Evolutionary conservation across 2,888 invertebrate species (phyloP).

Genomic region (Drosophila histrio): DNA sequence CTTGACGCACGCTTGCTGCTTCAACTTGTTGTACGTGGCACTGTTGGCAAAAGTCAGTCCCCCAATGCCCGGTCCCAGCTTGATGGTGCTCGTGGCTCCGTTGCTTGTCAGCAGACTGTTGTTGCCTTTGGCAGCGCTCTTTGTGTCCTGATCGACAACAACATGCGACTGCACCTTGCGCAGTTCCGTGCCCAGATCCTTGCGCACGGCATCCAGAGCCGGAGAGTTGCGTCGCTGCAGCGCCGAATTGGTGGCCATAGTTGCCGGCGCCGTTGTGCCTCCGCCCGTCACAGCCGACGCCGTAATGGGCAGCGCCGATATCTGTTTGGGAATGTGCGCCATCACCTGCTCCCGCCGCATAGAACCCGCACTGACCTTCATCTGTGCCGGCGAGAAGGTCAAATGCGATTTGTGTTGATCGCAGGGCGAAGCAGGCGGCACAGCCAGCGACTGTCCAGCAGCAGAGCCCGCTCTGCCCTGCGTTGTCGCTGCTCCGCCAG

Average conservation of each 20-base stretch:
- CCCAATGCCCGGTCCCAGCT: slow-evolving; percentile 83
- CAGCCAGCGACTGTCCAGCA: slow-evolving; percentile 12
- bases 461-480: slow-evolving; percentile 35
- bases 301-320: slow-evolving; percentile 67
- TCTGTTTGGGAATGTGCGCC: slow-evolving; percentile 80
- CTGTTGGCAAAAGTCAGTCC: slow-evolving; percentile 84
- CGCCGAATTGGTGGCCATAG: slow-evolving; percentile 76
- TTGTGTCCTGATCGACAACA: slow-evolving; percentile 46
- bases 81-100: slow-evolving; percentile 81
- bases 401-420: slow-evolving; percentile 87
- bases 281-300: slow-evolving; percentile 65
- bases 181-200: slow-evolving; percentile 87
- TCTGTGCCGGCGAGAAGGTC: slow-evolving; percentile 89
- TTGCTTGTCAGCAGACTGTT: slow-evolving; percentile 44
- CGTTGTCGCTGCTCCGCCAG: slow-evolving; percentile 1
- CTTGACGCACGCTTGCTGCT: slow-evolving; percentile 79
- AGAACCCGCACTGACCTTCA: slow-evolving; percentile 85
- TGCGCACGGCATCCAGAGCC: slow-evolving; percentile 86
- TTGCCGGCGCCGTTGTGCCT: slow-evolving; percentile 67
- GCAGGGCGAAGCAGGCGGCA: slow-evolving; percentile 86
- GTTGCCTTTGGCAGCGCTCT: slow-evolving; percentile 20
- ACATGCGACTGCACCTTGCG: slow-evolving; percentile 60
- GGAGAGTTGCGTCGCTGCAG: slow-evolving; percentile 77
- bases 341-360: slow-evolving; percentile 77
- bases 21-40: slow-evolving; percentile 83